A percentile compares a stretch with the other conserved stretches of the same genome.
Conservation (phyloP, 2,888 invertebrate genomes). For the Omphaloscelis lunosa region DNA sequence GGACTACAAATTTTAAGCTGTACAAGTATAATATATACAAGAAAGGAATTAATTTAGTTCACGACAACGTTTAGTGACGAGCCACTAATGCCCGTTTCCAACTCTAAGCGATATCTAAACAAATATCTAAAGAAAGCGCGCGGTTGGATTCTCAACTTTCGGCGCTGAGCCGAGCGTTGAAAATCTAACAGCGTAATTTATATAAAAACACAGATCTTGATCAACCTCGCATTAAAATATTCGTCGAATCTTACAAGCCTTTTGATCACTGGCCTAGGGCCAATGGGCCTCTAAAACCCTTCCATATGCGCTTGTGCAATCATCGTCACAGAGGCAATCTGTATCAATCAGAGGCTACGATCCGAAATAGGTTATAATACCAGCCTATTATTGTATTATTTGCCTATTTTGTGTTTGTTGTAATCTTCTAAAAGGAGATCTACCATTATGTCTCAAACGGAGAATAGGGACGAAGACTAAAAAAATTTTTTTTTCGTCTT, state of each 20-base stretch:
- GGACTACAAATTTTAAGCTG: slow-evolving; percentile 4
- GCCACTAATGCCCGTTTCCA: slow-evolving; percentile 59
- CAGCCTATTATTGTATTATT: too few species aligned
- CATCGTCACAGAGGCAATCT: slow-evolving; percentile 75
- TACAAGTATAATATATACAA: background rate
- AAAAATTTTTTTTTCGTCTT: too few species aligned
- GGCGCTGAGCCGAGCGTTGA: too few species aligned
- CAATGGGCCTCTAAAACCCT: slow-evolving; percentile 68
- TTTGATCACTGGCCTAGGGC: slow-evolving; percentile 72
- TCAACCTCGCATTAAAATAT: slow-evolving; percentile 75
- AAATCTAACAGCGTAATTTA: background rate
- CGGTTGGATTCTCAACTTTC: background rate
- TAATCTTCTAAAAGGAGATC: too few species aligned
- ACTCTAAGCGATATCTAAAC: background rate
- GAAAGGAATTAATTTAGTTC: slow-evolving; percentile 66
- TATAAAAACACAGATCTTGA: slow-evolving; percentile 68
- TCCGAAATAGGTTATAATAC: slow-evolving; percentile 38
- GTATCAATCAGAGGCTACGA: slow-evolving; percentile 68
- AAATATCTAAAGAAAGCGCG: background rate
- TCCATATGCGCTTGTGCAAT: slow-evolving; percentile 81
- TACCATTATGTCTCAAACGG: too few species aligned
- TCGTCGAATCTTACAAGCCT: slow-evolving; percentile 69
- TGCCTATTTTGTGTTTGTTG: too few species aligned
- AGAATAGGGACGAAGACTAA: too few species aligned
- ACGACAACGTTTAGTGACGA: slow-evolving; percentile 62